Evolutionary conservation across 1,140 invertebrate genomes (phyloP).

Genomic region (Ephestia elutella): DNA sequence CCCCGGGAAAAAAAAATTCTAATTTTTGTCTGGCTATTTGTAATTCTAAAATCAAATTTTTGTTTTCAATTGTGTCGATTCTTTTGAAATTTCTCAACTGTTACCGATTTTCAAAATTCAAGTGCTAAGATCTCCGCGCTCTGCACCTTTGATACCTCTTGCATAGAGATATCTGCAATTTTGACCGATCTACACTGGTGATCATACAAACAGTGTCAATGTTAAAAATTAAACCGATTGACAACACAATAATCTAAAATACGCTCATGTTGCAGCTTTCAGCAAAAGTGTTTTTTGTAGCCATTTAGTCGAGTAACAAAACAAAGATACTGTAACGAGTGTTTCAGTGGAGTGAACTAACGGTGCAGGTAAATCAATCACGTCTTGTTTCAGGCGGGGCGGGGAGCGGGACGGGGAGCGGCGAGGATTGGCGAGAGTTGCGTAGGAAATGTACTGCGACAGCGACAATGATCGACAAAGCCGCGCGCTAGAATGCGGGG

Average conservation of each 20-base stretch:
- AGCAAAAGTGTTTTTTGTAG: not conserved
- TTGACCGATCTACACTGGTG: too few relatives aligned
- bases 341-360: not conserved
- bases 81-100: too few relatives aligned
- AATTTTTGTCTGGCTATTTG: too few relatives aligned
- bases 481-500: slow-evolving; percentile 5
- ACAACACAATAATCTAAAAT: not conserved
- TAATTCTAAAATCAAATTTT: too few relatives aligned
- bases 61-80: too few relatives aligned
- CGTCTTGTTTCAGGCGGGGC: not conserved
- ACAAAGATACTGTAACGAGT: not conserved
- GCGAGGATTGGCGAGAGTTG: not conserved
- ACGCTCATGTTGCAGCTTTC: not conserved
- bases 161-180: too few relatives aligned
- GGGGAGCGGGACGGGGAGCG: not conserved
- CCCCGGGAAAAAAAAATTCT: too few relatives aligned
- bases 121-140: too few relatives aligned
- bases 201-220: too few relatives aligned
- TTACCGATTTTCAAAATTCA: too few relatives aligned
- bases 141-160: too few relatives aligned
- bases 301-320: not conserved
- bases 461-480: slow-evolving; percentile 15
- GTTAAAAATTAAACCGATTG: too few relatives aligned
- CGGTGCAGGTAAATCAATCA: slow-evolving; percentile 5
- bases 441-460: slow-evolving; percentile 7